Conservation (phyloP, 2,797 vertebrate species). For the Spinus pinus region DNA sequence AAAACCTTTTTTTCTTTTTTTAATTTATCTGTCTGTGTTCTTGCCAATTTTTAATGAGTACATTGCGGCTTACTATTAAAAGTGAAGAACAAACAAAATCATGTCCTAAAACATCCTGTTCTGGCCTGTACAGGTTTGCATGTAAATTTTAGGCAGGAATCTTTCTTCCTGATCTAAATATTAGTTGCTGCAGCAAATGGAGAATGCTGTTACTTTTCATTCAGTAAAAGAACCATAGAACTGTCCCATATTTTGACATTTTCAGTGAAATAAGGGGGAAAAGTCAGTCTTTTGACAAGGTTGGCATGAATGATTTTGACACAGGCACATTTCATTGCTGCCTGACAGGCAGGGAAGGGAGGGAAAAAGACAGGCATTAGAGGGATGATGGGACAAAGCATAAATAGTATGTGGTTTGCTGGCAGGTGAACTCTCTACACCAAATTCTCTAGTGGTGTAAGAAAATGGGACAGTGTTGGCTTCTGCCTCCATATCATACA, state of each 20-base stretch:
- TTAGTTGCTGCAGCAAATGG: not conserved
- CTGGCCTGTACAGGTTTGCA: not conserved
- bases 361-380: not conserved
- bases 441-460: not conserved
- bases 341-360: not conserved
- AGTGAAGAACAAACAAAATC: slow-evolving; percentile 19
- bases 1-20: not conserved
- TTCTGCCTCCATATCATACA: not conserved
- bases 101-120: slow-evolving; percentile 18
- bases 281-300: not conserved
- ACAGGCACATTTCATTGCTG: not conserved
- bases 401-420: accelerated
- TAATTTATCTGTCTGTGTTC: not conserved
- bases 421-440: not conserved
- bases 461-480: not conserved
- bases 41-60: slow-evolving; percentile 24
- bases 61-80: not conserved
- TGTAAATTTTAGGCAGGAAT: not conserved
- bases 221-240: not conserved
- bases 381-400: not conserved
- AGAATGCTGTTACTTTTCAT: not conserved
- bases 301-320: not conserved
- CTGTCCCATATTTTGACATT: not conserved
- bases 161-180: not conserved
- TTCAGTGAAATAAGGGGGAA: not conserved